phyloP scores from a whole-genome alignment of 2,888 invertebrate species.

The Polymixis lichenea region DNA sequence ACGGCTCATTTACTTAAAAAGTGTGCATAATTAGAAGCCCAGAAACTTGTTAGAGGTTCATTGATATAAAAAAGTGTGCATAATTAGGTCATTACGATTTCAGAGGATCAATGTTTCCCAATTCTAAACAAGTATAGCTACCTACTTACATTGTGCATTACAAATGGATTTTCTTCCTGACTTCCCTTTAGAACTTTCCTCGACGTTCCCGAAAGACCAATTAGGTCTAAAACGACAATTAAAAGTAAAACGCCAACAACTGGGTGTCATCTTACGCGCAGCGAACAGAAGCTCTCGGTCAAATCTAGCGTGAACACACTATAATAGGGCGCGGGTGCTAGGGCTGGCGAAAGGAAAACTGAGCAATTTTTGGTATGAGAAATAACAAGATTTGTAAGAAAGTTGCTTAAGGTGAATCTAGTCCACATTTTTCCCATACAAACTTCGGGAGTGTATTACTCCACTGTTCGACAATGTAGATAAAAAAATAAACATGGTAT shows the following conservation, averaged over 20 bases:
- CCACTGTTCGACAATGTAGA: too few relatives aligned
- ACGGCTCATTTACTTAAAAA: too few relatives aligned
- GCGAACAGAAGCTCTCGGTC: conserved; percentile 43
- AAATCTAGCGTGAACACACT: conserved; percentile 56
- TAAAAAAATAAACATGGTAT: too few relatives aligned
- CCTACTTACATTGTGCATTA: background rate
- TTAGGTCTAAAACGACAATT: conserved; percentile 52
- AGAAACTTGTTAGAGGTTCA: background rate
- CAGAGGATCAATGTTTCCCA: background rate
- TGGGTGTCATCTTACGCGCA: conserved; percentile 39
- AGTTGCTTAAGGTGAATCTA: too few relatives aligned
- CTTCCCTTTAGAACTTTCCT: background rate
- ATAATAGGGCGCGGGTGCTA: conserved; percentile 13
- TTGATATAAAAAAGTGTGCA: background rate
- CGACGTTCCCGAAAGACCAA: conserved; percentile 27
- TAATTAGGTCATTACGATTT: background rate
- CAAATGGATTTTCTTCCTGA: background rate
- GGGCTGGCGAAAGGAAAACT: conserved; percentile 9
- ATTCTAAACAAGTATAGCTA: background rate
- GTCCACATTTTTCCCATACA: too few relatives aligned
- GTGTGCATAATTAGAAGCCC: background rate
- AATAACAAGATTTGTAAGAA: background rate
- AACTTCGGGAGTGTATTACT: too few relatives aligned
- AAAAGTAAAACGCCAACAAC: conserved; percentile 39
- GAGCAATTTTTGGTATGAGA: background rate